Evolutionary conservation across 2,113 vertebrate species (phyloP).

Genomic region (Eudyptes chrysolophus): DNA sequence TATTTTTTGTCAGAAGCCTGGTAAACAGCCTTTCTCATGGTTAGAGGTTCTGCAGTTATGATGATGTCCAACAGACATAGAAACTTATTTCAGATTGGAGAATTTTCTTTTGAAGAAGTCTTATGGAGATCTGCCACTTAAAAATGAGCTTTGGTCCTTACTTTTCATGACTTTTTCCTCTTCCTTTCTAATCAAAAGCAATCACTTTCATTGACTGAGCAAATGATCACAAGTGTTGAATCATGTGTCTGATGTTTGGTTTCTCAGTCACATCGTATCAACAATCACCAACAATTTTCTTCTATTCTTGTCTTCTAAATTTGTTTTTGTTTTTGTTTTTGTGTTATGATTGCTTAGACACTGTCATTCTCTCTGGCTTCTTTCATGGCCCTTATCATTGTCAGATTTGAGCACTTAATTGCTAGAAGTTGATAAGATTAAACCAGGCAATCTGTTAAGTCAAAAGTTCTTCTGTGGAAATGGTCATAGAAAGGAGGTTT

Average conservation of each 20-base stretch:
- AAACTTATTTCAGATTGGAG: neutral
- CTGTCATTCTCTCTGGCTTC: neutral
- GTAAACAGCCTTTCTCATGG: neutral
- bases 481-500: neutral
- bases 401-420: neutral
- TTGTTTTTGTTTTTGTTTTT: neutral
- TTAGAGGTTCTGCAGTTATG: neutral
- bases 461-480: neutral
- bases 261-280: neutral
- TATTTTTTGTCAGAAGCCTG: neutral
- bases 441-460: neutral
- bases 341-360: neutral
- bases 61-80: neutral
- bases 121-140: neutral
- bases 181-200: neutral
- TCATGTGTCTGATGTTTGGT: neutral
- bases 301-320: neutral
- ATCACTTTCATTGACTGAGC: neutral
- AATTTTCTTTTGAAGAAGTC: neutral
- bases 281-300: neutral
- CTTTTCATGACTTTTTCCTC: neutral
- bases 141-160: neutral
- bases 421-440: neutral
- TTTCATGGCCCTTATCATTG: neutral
- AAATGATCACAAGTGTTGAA: neutral